A percentile compares a stretch with the other conserved stretches of the same genome.
phyloP scores from a whole-genome alignment of 92 coral and sea anemone species.

The Siderastrea radians region DNA sequence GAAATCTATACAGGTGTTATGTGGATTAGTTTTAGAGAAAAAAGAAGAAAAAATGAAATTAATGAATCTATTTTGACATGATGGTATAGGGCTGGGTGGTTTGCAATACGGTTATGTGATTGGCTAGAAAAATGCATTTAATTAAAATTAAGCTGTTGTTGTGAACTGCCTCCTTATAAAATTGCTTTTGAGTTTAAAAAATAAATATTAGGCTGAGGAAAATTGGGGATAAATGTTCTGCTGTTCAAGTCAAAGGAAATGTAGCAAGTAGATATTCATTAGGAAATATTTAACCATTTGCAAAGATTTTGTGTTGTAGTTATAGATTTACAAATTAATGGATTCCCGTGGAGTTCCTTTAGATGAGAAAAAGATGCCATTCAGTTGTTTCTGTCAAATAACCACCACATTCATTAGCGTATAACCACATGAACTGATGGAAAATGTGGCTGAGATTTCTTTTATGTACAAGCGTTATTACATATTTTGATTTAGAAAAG shows the following conservation, averaged over 20 bases:
- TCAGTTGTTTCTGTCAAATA: conserved; percentile 14
- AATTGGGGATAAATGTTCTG: neutral
- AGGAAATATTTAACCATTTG: conserved; percentile 34
- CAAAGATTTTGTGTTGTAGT: conserved; percentile 33
- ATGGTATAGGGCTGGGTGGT: conserved; percentile 40
- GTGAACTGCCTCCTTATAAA: conserved; percentile 26
- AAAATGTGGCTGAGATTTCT: neutral
- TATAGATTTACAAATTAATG: conserved; percentile 21
- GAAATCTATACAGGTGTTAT: conserved; percentile 43
- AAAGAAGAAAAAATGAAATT: conserved; percentile 41
- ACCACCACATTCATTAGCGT: conserved; percentile 11
- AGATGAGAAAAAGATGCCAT: conserved; percentile 2
- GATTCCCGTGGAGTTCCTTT: conserved; percentile 24
- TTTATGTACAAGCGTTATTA: neutral
- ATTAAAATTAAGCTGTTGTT: conserved; percentile 39
- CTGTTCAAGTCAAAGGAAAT: neutral
- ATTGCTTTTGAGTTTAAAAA: conserved; percentile 14
- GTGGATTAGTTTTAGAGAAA: neutral
- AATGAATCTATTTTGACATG: conserved; percentile 46
- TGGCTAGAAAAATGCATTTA: conserved; percentile 30
- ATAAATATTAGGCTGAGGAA: conserved; percentile 6
- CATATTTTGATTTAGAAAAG: neutral
- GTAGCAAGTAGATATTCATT: conserved; percentile 15
- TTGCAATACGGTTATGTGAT: conserved; percentile 6
- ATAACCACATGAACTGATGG: conserved; percentile 27